These are phyloP conservation scores for Bubalus kerabau DNA, from an alignment of 2,113 vertebrate genomes.

Conservation along the genomic window DNA sequence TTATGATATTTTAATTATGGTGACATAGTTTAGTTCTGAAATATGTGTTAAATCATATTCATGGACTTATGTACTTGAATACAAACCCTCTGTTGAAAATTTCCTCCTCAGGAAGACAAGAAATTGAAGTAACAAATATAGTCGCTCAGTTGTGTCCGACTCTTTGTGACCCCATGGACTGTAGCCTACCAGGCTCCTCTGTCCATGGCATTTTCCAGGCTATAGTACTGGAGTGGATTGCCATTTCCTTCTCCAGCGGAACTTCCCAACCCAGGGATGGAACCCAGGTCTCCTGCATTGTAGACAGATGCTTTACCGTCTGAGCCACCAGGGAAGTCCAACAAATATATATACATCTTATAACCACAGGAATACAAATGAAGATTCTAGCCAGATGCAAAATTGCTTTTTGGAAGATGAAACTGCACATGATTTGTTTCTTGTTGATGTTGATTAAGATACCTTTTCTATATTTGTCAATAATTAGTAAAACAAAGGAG, in stretches of 20 bases:
- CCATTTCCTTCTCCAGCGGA: no score
- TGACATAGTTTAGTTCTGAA: conserved; percentile 13
- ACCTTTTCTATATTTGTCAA: conserved; percentile 30
- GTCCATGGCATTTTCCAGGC: no score
- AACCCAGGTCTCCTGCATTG: no score
- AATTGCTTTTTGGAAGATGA: conserved; percentile 26
- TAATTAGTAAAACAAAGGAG: conserved; percentile 31
- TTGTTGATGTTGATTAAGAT: conserved; percentile 27
- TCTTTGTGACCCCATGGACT: no score
- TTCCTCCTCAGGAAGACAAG: conserved; percentile 1
- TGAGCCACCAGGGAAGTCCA: neutral
- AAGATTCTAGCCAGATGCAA: conserved; percentile 14
- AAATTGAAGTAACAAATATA: neutral
- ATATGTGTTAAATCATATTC: neutral
- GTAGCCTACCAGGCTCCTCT: no score
- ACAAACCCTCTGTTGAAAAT: conserved; percentile 15
- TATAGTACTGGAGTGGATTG: no score
- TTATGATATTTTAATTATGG: conserved; percentile 24
- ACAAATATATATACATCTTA: neutral
- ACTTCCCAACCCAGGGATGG: no score
- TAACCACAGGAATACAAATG: conserved; percentile 14
- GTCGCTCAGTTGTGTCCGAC: no score
- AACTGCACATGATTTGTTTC: conserved; percentile 22
- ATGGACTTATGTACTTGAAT: conserved; percentile 4
- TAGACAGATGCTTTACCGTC: no score